A percentile compares a stretch with the other conserved stretches of the same genome.
Evolutionary conservation across 1,140 invertebrate species (phyloP).

Genomic region (Trissolcus basalis): DNA sequence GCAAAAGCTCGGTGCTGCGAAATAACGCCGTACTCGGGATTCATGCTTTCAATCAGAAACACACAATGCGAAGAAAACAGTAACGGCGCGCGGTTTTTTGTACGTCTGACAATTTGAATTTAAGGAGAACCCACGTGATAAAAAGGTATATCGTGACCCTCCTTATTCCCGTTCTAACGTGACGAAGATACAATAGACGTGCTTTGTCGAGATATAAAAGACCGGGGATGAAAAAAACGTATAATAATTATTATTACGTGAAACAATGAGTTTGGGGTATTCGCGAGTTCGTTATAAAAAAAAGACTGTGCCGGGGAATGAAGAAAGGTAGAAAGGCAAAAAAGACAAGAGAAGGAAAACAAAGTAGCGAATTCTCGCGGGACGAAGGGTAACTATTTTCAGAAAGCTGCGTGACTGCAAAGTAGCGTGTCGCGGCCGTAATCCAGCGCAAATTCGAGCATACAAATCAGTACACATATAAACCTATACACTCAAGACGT

Average conservation of each 20-base stretch:
- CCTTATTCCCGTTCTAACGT: conserved; percentile 40
- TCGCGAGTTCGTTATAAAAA: conserved; percentile 37
- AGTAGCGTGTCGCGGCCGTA: conserved; percentile 41
- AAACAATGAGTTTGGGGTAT: conserved; percentile 48
- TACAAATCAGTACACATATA: conserved; percentile 50
- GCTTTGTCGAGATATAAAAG: conserved; percentile 49
- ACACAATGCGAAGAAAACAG: conserved; percentile 32
- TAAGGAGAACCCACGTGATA: conserved; percentile 47
- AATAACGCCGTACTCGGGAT: conserved; percentile 9
- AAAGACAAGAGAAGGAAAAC: conserved; percentile 15
- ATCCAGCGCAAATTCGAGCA: conserved; percentile 47
- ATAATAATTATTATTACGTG: conserved; percentile 52
- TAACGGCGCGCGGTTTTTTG: conserved; percentile 24
- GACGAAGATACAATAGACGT: conserved; percentile 35
- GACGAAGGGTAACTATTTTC: conserved; percentile 44
- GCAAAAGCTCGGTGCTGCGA: neutral
- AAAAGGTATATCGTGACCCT: conserved; percentile 49
- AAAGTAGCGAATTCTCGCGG: conserved; percentile 23
- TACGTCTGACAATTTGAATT: conserved; percentile 30
- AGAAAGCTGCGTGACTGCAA: conserved; percentile 47
- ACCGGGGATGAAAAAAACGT: conserved; percentile 33
- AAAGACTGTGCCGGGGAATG: neutral
- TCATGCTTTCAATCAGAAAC: conserved; percentile 31
- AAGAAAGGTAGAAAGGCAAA: conserved; percentile 1
- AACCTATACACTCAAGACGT: neutral